phyloP scores from a whole-genome alignment of 2,797 vertebrate species.

The Anniella stebbinsi region DNA sequence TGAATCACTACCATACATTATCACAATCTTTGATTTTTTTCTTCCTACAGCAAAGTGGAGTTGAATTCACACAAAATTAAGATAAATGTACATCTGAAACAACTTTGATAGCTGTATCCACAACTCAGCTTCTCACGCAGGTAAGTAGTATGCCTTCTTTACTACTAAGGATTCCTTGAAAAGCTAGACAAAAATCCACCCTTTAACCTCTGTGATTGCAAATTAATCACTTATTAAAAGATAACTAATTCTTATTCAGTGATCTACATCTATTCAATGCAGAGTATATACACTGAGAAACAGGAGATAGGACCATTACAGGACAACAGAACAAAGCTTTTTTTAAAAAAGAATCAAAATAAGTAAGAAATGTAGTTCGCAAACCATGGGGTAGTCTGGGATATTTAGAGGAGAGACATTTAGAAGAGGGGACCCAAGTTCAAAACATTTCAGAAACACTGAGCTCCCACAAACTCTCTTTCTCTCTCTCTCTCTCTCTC shows the following conservation, averaged over 20 bases:
- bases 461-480: background rate
- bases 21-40: slow-evolving; percentile 17
- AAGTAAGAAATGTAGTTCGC: background rate
- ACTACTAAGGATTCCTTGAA: background rate
- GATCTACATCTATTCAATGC: background rate
- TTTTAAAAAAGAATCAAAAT: background rate
- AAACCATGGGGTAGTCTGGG: background rate
- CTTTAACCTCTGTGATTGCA: background rate
- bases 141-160: background rate
- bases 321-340: background rate
- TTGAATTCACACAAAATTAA: slow-evolving; percentile 22
- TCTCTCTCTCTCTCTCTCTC: background rate
- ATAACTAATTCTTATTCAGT: background rate
- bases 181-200: background rate
- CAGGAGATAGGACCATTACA: background rate
- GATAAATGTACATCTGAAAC: slow-evolving; percentile 17
- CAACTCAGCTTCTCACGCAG: background rate
- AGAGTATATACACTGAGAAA: background rate
- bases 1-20: background rate
- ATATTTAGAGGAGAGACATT: background rate
- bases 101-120: background rate
- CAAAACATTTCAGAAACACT: background rate
- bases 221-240: background rate
- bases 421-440: background rate
- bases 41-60: slow-evolving; percentile 16